Evolutionary conservation across 2,113 vertebrate species (phyloP).

Genomic region (Puma concolor): DNA sequence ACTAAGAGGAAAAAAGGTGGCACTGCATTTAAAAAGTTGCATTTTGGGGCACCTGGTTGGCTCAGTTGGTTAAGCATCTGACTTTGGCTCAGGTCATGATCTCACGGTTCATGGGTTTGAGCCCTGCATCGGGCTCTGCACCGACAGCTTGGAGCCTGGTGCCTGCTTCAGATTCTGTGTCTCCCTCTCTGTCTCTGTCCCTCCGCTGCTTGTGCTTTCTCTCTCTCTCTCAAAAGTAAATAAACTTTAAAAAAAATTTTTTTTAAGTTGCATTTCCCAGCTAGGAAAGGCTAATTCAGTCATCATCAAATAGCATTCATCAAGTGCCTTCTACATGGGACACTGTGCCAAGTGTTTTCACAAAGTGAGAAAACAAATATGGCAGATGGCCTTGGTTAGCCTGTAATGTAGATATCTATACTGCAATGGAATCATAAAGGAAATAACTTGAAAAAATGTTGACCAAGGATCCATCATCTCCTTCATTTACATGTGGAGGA

Average conservation of each 20-base stretch:
- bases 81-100: too few species aligned
- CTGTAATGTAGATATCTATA: background rate
- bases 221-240: too few species aligned
- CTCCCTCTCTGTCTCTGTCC: too few species aligned
- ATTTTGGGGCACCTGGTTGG: too few species aligned
- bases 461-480: background rate
- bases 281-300: background rate
- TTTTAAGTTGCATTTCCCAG: background rate
- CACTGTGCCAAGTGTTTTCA: background rate
- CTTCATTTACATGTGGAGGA: background rate
- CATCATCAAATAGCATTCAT: background rate
- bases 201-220: too few species aligned
- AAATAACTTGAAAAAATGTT: background rate
- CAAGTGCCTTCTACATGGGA: background rate
- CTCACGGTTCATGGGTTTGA: too few species aligned
- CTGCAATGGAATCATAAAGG: background rate
- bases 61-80: too few species aligned
- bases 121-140: too few species aligned
- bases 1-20: background rate
- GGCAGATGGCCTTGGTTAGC: background rate
- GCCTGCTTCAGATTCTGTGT: too few species aligned
- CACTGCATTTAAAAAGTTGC: background rate
- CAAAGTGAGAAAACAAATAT: background rate
- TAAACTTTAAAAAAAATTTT: too few species aligned
- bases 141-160: too few species aligned